Conservation (phyloP, 2,888 invertebrate species). For the Congeria kusceri region DNA sequence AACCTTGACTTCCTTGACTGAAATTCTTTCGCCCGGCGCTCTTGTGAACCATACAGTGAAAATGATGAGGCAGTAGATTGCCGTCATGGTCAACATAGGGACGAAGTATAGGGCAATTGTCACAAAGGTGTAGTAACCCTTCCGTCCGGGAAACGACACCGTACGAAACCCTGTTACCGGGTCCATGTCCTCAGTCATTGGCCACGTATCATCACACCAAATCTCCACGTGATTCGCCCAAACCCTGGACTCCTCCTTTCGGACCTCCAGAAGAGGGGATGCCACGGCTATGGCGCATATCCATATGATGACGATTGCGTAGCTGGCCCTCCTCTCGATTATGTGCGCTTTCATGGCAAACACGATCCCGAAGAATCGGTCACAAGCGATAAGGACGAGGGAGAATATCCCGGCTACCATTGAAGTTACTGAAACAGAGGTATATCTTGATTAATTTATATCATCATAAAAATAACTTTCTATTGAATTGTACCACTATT, state of each 20-base stretch:
- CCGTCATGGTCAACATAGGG: conserved; percentile 90
- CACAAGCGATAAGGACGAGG: conserved; percentile 92
- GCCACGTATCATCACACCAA: conserved; percentile 89
- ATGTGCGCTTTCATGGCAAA: conserved; percentile 90
- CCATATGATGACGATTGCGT: conserved; percentile 90
- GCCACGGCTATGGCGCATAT: conserved; percentile 88
- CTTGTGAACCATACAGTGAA: conserved; percentile 87
- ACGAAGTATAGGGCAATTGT: conserved; percentile 92
- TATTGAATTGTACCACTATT: too few relatives aligned
- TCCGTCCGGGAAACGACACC: conserved; percentile 85
- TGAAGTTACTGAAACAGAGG: conserved; percentile 88
- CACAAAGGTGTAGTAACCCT: conserved; percentile 92
- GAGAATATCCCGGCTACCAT: conserved; percentile 92
- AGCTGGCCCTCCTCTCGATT: conserved; percentile 88
- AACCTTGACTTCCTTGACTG: conserved; percentile 79
- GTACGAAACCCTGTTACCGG: conserved; percentile 45
- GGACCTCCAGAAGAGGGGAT: conserved; percentile 84
- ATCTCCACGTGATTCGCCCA: conserved; percentile 92
- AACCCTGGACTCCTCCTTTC: conserved; percentile 87
- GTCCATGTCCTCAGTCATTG: conserved; percentile 43
- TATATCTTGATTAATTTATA: not conserved
- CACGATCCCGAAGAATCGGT: conserved; percentile 92
- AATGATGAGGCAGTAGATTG: conserved; percentile 91
- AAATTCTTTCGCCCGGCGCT: conserved; percentile 84
- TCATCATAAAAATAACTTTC: too few relatives aligned